phyloP scores from a whole-genome alignment of 2,888 invertebrate species.

The Drosophila meridionalis region DNA sequence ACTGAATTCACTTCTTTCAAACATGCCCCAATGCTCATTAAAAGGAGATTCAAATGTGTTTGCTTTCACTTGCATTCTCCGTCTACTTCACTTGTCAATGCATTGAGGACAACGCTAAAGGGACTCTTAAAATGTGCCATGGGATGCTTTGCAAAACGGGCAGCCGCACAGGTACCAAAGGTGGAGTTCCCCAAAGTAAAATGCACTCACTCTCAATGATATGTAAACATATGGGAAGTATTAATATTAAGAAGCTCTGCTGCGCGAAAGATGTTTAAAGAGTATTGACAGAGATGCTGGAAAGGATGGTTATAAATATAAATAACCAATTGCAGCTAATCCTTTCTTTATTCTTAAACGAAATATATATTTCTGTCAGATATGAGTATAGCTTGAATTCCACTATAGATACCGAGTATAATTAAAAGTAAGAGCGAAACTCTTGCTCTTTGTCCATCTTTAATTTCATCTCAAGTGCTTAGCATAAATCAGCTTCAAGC shows the following conservation, averaged over 20 bases:
- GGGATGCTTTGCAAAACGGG: neutral
- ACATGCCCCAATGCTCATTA: neutral
- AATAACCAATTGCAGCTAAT: too few relatives aligned
- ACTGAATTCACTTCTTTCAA: neutral
- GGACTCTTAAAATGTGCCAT: conserved; percentile 2
- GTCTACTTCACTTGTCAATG: neutral
- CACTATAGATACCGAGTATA: neutral
- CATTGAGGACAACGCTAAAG: conserved; percentile 10
- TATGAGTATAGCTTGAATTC: neutral
- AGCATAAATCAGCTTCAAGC: conserved; percentile 54
- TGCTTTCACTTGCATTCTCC: neutral
- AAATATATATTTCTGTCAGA: neutral
- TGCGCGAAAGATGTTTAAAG: neutral
- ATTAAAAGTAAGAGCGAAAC: neutral
- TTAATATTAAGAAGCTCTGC: neutral
- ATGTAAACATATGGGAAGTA: neutral
- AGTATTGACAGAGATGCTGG: too few relatives aligned
- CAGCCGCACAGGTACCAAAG: neutral
- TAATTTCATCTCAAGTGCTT: conserved; percentile 43
- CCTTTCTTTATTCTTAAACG: neutral
- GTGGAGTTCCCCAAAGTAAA: neutral
- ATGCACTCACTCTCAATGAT: conserved; percentile 1
- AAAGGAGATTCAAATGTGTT: conserved; percentile 8
- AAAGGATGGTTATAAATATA: too few relatives aligned
- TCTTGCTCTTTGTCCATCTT: conserved; percentile 10